Base-by-base conservation (phyloP, 2,113 vertebrate species). In the Eublepharis macularius region DNA sequence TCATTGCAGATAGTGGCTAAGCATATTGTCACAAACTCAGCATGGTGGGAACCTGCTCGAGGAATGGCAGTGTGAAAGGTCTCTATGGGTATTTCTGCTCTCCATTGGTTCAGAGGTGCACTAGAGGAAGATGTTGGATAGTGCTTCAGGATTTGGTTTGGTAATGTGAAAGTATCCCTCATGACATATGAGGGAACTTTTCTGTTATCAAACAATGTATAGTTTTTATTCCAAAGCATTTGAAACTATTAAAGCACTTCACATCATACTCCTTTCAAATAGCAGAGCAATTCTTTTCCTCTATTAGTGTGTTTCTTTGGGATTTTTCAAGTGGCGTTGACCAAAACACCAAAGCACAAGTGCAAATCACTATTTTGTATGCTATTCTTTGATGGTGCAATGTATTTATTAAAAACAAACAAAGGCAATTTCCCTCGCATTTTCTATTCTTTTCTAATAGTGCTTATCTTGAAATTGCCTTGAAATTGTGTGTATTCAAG, bases 401-500 rank as follows among this genome's bases (percentile, higher is more conserved):
- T 32, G 17, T 29, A 45, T 83, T 84, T 76, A 66, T 81, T 65
- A 91, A 89, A 91, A 83, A 83, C 86, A 39, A 6, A 69, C 85
- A 54, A 60, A 0, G 47, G 29, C 19, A 80, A 80, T 65, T 32
- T 86, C 29, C 78, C 90, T 87, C 87, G 82, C 75, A 90, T 82
- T 47, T 57, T 74, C 24, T 82, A 74, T n/a, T 87, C 65, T 76
- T 41, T 84, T 7, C 74, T 86, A 63, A 78, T 69, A 34, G 36
- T 85, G 92, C 70, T 1, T 83, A 79, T 91, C 87, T 92, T 86
- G 66, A 47, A n/a, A 73, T 77, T 72, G 34, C 11, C 75, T 3
- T 60, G 14, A 0, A 0, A 80, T 54, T 80, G 36, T 45, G 87
- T 80, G 3, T 26, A 74, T 74, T 85, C 78, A 82, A 74, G 80